Conservation (phyloP, 2,797 vertebrate genomes). For the Aeoliscus strigatus region DNA sequence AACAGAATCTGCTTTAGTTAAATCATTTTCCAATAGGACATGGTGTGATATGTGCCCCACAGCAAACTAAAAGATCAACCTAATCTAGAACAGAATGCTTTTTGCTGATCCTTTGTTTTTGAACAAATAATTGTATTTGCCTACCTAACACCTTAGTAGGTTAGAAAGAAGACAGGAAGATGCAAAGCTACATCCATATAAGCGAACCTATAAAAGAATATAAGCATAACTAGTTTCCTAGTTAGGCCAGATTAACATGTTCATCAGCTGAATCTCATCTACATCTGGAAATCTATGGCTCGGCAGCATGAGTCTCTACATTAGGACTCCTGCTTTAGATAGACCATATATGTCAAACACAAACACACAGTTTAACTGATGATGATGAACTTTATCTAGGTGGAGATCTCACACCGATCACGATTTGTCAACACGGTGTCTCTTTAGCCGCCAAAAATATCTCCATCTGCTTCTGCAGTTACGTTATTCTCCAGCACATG, state of each 20-base stretch:
- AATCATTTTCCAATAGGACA: constrained; percentile 20
- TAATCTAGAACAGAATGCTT: constrained; percentile 34
- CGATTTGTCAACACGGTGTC: no score
- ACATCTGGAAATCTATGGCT: no score
- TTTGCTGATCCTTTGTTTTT: constrained; percentile 50
- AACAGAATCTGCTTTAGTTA: constrained; percentile 14
- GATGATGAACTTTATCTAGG: no score
- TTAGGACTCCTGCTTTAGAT: no score
- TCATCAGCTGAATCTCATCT: no score
- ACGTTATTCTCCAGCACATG: no score
- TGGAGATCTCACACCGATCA: no score
- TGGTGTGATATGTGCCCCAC: constrained; percentile 18
- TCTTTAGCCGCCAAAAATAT: no score
- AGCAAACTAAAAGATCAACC: constrained; percentile 26
- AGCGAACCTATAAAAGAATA: constrained; percentile 26
- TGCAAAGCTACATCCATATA: constrained; percentile 20
- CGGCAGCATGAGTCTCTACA: no score
- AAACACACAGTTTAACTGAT: no score
- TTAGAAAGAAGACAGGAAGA: constrained; percentile 14
- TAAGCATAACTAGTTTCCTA: constrained; percentile 3
- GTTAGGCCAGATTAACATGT: constrained; percentile 25
- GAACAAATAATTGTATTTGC: constrained; percentile 55
- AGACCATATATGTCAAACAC: no score
- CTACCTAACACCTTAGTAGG: constrained; percentile 19
- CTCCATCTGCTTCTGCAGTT: no score